Evolutionary conservation across 2,113 vertebrate species (phyloP).

Genomic region (Brachirus orientalis): DNA sequence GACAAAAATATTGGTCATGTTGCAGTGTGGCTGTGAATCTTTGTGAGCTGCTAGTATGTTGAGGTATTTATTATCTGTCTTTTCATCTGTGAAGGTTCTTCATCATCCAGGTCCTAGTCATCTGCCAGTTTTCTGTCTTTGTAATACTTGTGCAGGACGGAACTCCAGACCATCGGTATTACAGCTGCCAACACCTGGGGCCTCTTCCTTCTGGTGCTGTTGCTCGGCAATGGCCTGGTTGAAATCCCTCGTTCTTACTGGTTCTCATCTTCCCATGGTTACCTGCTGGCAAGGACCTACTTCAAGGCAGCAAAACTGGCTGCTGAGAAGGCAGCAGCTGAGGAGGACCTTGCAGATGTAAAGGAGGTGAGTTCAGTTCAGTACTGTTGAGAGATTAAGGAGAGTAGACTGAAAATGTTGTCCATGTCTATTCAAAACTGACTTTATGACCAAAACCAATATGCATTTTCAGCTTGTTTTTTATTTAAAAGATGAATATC

Average conservation of each 20-base stretch:
- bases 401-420: too few species aligned
- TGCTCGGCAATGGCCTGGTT: slow-evolving; percentile 93
- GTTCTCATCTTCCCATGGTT: slow-evolving; percentile 87
- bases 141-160: slow-evolving; percentile 78
- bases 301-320: slow-evolving; percentile 93
- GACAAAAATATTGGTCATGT: too few species aligned
- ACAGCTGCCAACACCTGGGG: slow-evolving; percentile 96
- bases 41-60: too few species aligned
- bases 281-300: slow-evolving; percentile 90
- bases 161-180: slow-evolving; percentile 92
- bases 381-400: neutral
- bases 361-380: slow-evolving; percentile 85
- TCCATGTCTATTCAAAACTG: too few species aligned
- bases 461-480: neutral
- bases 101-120: too few species aligned
- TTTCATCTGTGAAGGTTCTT: too few species aligned
- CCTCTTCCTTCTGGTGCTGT: slow-evolving; percentile 91
- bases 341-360: slow-evolving; percentile 91
- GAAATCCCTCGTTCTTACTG: slow-evolving; percentile 95
- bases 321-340: slow-evolving; percentile 90
- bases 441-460: neutral
- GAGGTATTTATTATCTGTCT: too few species aligned
- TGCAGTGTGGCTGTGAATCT: too few species aligned
- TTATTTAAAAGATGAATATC: neutral
- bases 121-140: neutral